Percentiles rank a stretch among this genome's conserved stretches.
These are phyloP conservation scores for Philonicus albiceps DNA, from an alignment of 2,888 invertebrate genomes.

Conservation along the genomic window DNA sequence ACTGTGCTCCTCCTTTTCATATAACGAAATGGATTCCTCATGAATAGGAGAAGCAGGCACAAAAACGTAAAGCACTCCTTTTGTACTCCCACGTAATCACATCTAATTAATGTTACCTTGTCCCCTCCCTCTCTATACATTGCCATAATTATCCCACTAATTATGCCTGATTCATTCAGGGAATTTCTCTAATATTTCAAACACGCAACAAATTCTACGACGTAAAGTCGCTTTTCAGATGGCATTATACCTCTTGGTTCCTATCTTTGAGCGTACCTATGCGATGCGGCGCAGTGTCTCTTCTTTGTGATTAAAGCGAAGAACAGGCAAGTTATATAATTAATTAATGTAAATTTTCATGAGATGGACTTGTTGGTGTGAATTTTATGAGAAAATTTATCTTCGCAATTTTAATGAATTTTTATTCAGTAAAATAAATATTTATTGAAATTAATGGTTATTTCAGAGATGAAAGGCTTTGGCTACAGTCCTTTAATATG, in stretches of 20 bases:
- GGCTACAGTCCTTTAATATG: background rate
- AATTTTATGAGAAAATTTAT: background rate
- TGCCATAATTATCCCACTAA: background rate
- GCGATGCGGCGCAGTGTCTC: background rate
- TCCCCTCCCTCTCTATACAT: background rate
- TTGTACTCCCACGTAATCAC: background rate
- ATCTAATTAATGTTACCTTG: background rate
- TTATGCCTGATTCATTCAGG: background rate
- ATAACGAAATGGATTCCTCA: background rate
- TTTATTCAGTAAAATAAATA: background rate
- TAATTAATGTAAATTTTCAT: background rate
- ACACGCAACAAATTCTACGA: background rate
- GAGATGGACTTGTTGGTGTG: background rate
- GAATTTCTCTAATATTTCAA: background rate
- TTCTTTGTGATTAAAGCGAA: background rate
- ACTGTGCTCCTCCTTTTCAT: background rate
- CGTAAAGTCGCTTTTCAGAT: background rate
- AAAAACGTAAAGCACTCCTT: background rate
- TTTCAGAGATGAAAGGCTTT: background rate
- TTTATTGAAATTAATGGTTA: background rate
- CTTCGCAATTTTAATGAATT: background rate
- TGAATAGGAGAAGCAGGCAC: background rate
- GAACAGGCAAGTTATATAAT: background rate
- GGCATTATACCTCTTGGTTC: background rate
- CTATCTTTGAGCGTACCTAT: background rate